Percentiles rank a stretch among this genome's conserved stretches.
phyloP scores from a whole-genome alignment of 2,888 invertebrate genomes.

The Ctena decussata region DNA sequence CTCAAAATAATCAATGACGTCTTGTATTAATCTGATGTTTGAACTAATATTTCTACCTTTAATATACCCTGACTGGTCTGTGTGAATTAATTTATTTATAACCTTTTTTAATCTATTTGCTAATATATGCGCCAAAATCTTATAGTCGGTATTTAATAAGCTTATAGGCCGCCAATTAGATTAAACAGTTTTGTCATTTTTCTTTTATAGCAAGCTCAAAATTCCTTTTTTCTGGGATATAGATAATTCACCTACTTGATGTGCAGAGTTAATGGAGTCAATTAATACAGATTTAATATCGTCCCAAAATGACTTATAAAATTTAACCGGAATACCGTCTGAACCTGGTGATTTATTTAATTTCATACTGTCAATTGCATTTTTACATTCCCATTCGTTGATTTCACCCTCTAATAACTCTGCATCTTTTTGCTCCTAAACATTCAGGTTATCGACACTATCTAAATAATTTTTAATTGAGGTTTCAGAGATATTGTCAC shows the following conservation, averaged over 20 bases:
- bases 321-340: conserved; percentile 39
- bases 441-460: background rate
- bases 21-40: conserved; percentile 27
- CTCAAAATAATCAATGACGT: conserved; percentile 21
- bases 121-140: conserved; percentile 13
- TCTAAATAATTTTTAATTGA: background rate
- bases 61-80: conserved; percentile 25
- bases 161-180: conserved; percentile 21
- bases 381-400: background rate
- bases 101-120: conserved; percentile 11
- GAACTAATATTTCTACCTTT: conserved; percentile 7
- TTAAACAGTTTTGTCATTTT: background rate
- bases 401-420: background rate
- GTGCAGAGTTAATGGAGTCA: conserved; percentile 22
- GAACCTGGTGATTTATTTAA: conserved; percentile 31
- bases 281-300: background rate
- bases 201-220: background rate
- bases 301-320: conserved; percentile 33
- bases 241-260: too few species aligned
- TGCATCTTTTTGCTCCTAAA: background rate
- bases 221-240: conserved; percentile 12
- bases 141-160: conserved; percentile 16
- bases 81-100: background rate
- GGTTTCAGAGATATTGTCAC: background rate
- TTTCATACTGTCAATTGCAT: conserved; percentile 28